Evolutionary conservation across 2,888 invertebrate species (phyloP), one percentile per base, ranked within the genome.

Genomic region (Arenicola marina): DNA sequence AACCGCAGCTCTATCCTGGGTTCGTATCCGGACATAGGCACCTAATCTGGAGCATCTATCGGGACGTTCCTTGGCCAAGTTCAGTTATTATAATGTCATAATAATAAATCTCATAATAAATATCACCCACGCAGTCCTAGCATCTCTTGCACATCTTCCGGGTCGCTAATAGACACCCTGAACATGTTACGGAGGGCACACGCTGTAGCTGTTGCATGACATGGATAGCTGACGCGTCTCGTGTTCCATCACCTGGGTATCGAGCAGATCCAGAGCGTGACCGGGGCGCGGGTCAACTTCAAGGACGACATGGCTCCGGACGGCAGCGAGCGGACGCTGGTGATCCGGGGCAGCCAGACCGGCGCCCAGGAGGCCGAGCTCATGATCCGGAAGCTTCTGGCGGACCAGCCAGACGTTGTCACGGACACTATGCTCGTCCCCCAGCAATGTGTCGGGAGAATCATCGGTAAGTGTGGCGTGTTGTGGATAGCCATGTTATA

Each of bases 351-450:
- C 0, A 84, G 86, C 0, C 83, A 85, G 0, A 89, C 90, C 63
- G 86, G 88, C 48, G 89, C 91, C 0, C 87, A 88, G 68, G 83
- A 89, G 26, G 95, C 94, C 0, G 90, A 92, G 75, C 64, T 76
- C 26, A 74, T 90, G 74, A 87, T 95, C 7, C 86, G 88, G 11
- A 89, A 89, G 67, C 87, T 89, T 1, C 87, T 89, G 57, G 83
- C 85, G 0, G 89, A 89, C 73, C 89, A 91, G 73, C 90, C 92
- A 0, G 79, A 87, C 0, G 86, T 91, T 34, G 86, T 89, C 34
- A 87, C 88, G n/a, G 88, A 89, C 57, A 89, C 87, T 66, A 86
- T 91, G 51, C 86, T 84, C 63, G 88, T 93, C 1, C 90, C 92
- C 0, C 66, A 72, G 56, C 87, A 87, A 80, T 86, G 89, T 29